These are phyloP conservation scores for Ommatoiulus sabulosus DNA, from an alignment of 2,888 invertebrate genomes.

Conservation along the genomic window DNA sequence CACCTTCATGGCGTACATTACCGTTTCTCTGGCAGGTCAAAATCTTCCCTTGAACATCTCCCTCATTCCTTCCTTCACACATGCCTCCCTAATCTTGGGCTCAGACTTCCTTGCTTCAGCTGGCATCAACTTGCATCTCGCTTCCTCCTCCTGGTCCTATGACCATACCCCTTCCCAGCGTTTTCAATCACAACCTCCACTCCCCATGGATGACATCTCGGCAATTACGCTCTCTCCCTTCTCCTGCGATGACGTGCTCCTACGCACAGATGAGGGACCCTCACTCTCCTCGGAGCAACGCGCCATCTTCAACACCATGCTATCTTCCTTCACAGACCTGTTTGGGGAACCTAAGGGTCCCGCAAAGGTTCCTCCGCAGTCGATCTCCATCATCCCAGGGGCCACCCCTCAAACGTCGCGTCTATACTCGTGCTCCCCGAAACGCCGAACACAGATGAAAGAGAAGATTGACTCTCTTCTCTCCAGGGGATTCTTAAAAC, in stretches of 20 bases:
- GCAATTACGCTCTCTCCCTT: too few species aligned
- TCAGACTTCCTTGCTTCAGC: too few species aligned
- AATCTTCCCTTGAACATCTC: too few species aligned
- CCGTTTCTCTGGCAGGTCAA: too few species aligned
- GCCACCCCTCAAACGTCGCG: background rate
- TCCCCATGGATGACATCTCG: too few species aligned
- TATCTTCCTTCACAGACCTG: background rate
- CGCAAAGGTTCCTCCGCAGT: background rate
- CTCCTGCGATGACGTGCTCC: background rate
- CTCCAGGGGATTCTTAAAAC: background rate
- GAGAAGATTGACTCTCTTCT: background rate
- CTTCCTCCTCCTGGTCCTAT: too few species aligned
- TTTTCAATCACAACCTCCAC: too few species aligned
- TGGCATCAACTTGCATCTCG: too few species aligned
- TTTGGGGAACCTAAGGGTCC: background rate
- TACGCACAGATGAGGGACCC: background rate
- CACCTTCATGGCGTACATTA: too few species aligned
- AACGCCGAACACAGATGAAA: background rate
- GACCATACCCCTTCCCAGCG: too few species aligned
- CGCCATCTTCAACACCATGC: background rate
- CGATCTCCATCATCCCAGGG: background rate
- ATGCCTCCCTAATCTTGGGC: too few species aligned
- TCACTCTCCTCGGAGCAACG: background rate
- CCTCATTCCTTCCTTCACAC: too few species aligned
- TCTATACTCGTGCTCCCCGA: background rate